Base-by-base conservation (phyloP, 1,140 invertebrate species). In the Orchestia grillus region DNA sequence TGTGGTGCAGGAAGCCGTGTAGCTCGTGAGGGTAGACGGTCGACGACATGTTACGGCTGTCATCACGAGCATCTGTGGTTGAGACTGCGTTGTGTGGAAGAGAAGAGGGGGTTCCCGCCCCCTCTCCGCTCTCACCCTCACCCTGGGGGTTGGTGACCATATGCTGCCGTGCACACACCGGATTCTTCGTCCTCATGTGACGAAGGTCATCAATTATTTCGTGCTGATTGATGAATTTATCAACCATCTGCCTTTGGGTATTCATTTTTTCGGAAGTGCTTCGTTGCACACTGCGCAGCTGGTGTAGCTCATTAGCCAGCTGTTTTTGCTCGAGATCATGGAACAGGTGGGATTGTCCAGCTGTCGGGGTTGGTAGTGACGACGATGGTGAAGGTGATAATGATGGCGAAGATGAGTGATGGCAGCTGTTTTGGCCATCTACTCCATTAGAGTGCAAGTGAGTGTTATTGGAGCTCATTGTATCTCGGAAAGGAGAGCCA, bases 261-360 rank as follows among this genome's bases (percentile, higher is more conserved):
- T 40, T 94, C 36, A 40, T 44, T 94, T 94, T 47, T 94, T 45
- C 92, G 92, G 92, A 40, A 45, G 43, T 45, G 92, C 44, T 94
- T 94, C 43, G 40, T 47, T 94, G 92, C 43, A 44, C 92, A 94
- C 36, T n/a, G 92, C 36, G 44, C 44, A 94, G 92, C 44, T 94
- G 92, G 92, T 94, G 44, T 40, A 94, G 40, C 92, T 94, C 92
- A 94, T 94, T 94, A 94, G 92, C 92, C 92, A 94, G 92, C 43
- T 94, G 92, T 94, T 94, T 94, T 94, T 94, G 92, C 44, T 94
- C 92, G 92, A 94, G 92, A 94, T 94, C 92, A 94, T 94, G 92
- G 43, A 94, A 94, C 92, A 94, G 92, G 92, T 94, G 92, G 43
- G 92, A 45, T 45, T 94, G 92, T 42, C 92, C 92, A 94, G 92